phyloP scores from a whole-genome alignment of 2,797 vertebrate genomes.

The Megalops cyprinoides region DNA sequence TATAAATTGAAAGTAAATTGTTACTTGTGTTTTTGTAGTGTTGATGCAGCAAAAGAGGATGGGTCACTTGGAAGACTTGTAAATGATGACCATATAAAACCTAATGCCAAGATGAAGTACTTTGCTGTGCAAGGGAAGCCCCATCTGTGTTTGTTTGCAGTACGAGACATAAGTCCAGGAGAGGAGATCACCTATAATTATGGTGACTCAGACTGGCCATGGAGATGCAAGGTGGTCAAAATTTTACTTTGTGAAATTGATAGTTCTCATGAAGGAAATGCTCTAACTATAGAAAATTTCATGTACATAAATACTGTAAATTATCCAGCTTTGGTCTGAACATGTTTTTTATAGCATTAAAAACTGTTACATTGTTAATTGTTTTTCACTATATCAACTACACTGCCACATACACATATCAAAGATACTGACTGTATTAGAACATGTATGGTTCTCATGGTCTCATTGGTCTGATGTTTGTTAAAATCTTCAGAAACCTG shows the following conservation, averaged over 20 bases:
- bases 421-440: background rate
- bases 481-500: background rate
- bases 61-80: slow-evolving; percentile 36
- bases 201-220: slow-evolving; percentile 40
- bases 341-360: no score
- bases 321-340: background rate
- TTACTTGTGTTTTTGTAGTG: slow-evolving; percentile 24
- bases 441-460: background rate
- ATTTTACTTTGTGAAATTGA: background rate
- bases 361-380: background rate
- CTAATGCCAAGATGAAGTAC: slow-evolving; percentile 36
- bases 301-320: background rate
- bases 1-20: slow-evolving; percentile 4
- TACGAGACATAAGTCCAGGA: slow-evolving; percentile 29
- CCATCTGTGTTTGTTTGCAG: slow-evolving; percentile 40
- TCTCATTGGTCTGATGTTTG: background rate
- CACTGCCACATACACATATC: background rate
- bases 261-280: background rate
- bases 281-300: background rate
- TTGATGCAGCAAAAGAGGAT: slow-evolving; percentile 39
- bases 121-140: slow-evolving; percentile 33
- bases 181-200: slow-evolving; percentile 45
- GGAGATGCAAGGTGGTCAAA: slow-evolving; percentile 36
- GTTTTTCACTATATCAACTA: background rate
- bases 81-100: slow-evolving; percentile 34